Evolutionary conservation across 2,797 vertebrate species (phyloP).

Genomic region (Prionace glauca): DNA sequence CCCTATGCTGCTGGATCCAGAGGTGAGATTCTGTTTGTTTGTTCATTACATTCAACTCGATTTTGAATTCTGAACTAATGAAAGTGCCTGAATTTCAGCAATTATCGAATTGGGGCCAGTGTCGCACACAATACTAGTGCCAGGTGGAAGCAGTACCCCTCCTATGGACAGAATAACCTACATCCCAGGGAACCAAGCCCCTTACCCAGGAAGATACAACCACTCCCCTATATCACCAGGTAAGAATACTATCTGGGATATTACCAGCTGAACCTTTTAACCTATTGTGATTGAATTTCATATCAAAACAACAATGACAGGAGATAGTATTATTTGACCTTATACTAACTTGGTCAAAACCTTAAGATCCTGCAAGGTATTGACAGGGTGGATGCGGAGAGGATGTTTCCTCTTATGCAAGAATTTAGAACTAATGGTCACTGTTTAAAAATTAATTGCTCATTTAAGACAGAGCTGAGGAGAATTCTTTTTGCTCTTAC

Average conservation of each 20-base stretch:
- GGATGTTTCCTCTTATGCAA: too few species aligned
- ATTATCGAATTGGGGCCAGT: slow-evolving; percentile 99
- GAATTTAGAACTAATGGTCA: too few species aligned
- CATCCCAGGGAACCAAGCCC: slow-evolving; percentile 87
- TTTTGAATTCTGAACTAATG: neutral
- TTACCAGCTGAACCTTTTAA: neutral
- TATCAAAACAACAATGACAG: neutral
- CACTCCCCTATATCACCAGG: slow-evolving; percentile 92
- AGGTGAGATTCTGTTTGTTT: slow-evolving; percentile 59
- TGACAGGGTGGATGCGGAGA: too few species aligned
- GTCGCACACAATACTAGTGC: slow-evolving; percentile 96
- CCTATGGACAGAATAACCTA: slow-evolving; percentile 95
- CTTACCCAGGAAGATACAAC: slow-evolving; percentile 92
- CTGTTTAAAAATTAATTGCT: too few species aligned
- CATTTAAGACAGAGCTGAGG: neutral
- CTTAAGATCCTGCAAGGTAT: too few species aligned
- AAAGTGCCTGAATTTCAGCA: slow-evolving; percentile 65
- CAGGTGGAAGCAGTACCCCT: slow-evolving; percentile 86
- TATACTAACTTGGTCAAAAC: neutral
- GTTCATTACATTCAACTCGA: neutral
- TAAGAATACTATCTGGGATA: slow-evolving; percentile 51
- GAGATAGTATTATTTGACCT: neutral
- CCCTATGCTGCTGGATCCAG: slow-evolving; percentile 74
- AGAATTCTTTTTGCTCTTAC: too few species aligned
- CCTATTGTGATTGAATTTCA: neutral